Conservation (phyloP, 2,113 vertebrate genomes). For the human (Homo sapiens) region DNA sequence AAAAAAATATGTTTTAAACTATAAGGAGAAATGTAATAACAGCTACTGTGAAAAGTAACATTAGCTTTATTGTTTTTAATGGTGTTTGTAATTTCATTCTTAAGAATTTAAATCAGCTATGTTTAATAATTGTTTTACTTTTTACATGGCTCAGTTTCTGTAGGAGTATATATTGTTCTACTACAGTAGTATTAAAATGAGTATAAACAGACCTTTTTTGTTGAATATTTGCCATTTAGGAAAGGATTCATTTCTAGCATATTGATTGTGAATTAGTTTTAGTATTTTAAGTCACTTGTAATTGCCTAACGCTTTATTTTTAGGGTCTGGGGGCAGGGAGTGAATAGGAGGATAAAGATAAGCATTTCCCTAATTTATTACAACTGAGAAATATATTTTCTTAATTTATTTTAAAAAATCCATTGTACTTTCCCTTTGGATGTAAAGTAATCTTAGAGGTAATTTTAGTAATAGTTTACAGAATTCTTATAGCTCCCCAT, state of each 20-base stretch:
- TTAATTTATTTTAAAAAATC: not conserved
- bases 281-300: slow-evolving; percentile 15
- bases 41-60: slow-evolving; percentile 11
- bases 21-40: not conserved
- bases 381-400: slow-evolving; percentile 1
- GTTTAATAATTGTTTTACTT: not conserved
- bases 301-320: not conserved
- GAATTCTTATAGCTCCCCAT: not conserved
- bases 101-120: slow-evolving; percentile 28
- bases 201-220: slow-evolving; percentile 18
- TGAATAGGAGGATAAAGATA: not conserved
- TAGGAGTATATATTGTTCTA: not conserved
- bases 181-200: not conserved
- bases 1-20: not conserved
- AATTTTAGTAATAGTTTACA: not conserved
- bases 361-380: slow-evolving; percentile 31
- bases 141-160: not conserved
- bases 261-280: slow-evolving; percentile 51
- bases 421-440: slow-evolving; percentile 24
- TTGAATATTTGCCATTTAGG: slow-evolving; percentile 42
- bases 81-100: slow-evolving; percentile 27
- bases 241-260: not conserved
- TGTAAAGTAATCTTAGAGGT: slow-evolving; percentile 34
- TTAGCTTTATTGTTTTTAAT: not conserved
- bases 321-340: slow-evolving; percentile 20